Evolutionary conservation across 2,888 invertebrate genomes (phyloP).

Genomic region (Thalpophila matura): DNA sequence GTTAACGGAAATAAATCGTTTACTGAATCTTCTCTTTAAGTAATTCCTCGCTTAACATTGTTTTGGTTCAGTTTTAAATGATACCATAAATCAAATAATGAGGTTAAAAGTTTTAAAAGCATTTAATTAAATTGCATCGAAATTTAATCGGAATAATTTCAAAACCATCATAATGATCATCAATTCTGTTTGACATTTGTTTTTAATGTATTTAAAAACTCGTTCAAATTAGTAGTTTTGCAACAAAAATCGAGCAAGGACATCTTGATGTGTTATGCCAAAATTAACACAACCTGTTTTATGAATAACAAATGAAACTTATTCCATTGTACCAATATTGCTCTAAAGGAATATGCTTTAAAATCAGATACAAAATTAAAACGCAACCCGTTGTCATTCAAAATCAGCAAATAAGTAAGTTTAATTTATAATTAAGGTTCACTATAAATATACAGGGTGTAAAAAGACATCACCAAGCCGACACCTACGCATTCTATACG

Average conservation of each 20-base stretch:
- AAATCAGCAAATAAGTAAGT: neutral
- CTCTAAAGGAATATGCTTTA: neutral
- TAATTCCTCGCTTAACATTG: constrained; percentile 4
- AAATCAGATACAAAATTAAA: constrained; percentile 4
- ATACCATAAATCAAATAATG: constrained; percentile 7
- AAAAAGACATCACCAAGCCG: too few relatives aligned
- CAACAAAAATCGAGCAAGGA: constrained; percentile 61
- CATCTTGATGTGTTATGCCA: constrained; percentile 42
- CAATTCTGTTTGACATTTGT: constrained; percentile 31
- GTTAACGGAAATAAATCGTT: constrained; percentile 27
- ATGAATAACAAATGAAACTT: constrained; percentile 26
- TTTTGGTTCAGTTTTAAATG: constrained; percentile 9
- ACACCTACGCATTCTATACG: too few relatives aligned
- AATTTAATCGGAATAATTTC: constrained; percentile 11
- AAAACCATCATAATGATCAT: constrained; percentile 3
- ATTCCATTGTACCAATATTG: constrained; percentile 10
- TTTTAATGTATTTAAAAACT: constrained; percentile 31
- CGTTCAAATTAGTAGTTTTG: constrained; percentile 34
- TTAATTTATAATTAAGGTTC: constrained; percentile 6
- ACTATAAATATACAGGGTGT: too few relatives aligned
- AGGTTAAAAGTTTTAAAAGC: neutral
- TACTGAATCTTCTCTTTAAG: constrained; percentile 7
- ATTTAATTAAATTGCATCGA: neutral
- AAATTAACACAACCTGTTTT: constrained; percentile 57
- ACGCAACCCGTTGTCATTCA: constrained; percentile 20